phyloP scores from a whole-genome alignment of 2,113 vertebrate genomes.

The Aphelocoma coerulescens region DNA sequence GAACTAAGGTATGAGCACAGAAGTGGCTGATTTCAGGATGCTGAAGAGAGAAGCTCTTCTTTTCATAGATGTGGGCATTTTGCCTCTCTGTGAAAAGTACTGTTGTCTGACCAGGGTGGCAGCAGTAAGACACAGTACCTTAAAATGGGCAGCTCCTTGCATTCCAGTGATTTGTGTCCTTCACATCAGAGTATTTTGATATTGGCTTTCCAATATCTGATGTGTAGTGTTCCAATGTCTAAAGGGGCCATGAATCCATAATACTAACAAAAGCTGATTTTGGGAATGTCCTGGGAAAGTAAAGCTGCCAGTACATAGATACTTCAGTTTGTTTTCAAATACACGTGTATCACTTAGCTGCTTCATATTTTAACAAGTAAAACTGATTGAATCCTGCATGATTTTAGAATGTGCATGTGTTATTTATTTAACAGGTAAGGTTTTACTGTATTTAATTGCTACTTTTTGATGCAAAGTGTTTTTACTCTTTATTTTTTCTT shows the following conservation, averaged over 20 bases:
- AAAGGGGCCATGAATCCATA: neutral
- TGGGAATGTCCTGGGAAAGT: neutral
- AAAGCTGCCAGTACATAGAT: neutral
- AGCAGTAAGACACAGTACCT: neutral
- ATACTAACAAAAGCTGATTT: neutral
- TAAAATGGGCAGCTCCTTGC: neutral
- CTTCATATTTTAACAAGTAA: neutral
- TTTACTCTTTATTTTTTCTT: conserved; percentile 63
- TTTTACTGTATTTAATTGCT: conserved; percentile 23
- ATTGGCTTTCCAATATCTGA: neutral
- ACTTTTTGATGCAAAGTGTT: conserved; percentile 41
- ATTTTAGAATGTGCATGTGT: conserved; percentile 35
- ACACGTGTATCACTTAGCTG: neutral
- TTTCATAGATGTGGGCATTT: neutral
- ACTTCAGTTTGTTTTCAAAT: neutral
- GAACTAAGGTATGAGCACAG: neutral
- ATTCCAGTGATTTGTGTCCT: neutral
- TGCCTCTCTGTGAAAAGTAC: accelerated
- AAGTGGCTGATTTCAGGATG: neutral
- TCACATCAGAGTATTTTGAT: neutral
- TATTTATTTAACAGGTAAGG: conserved; percentile 50
- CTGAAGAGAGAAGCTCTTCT: neutral
- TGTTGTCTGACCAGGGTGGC: neutral
- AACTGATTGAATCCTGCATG: conserved; percentile 46
- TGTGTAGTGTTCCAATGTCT: neutral